phyloP scores from a whole-genome alignment of 1,140 invertebrate genomes.

The Chionoecetes opilio region DNA sequence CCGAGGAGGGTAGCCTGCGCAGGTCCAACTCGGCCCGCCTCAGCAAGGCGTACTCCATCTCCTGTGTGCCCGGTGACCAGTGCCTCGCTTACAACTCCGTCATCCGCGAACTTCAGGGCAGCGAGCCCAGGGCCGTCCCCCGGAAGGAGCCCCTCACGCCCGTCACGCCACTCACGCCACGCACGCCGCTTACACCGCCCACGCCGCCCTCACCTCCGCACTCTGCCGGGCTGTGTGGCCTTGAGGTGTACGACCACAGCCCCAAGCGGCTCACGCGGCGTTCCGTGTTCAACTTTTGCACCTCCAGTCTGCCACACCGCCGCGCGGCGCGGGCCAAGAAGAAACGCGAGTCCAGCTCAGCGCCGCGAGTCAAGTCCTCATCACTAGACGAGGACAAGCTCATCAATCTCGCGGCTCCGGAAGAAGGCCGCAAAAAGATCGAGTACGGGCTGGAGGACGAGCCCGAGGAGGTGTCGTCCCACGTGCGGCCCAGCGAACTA shows the following conservation, averaged over 20 bases:
- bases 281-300: slow-evolving; percentile 66
- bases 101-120: slow-evolving; percentile 65
- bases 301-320: slow-evolving; percentile 73
- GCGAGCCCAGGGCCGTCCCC: not conserved
- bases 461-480: slow-evolving; percentile 67
- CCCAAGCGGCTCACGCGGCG: slow-evolving; percentile 49
- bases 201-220: slow-evolving; percentile 13
- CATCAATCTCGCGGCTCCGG: slow-evolving; percentile 63
- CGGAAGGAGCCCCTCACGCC: not conserved
- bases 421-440: slow-evolving; percentile 64
- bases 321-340: slow-evolving; percentile 57
- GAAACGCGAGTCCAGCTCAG: slow-evolving; percentile 43
- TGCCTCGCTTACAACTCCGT: slow-evolving; percentile 64
- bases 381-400: slow-evolving; percentile 77
- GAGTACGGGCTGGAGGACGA: slow-evolving; percentile 77
- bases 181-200: not conserved
- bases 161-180: no score
- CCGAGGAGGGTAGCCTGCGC: not conserved
- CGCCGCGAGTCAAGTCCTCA: slow-evolving; percentile 67
- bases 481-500: slow-evolving; percentile 69
- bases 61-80: slow-evolving; percentile 70
- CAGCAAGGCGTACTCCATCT: slow-evolving; percentile 68
- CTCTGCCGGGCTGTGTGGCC: slow-evolving; percentile 49
- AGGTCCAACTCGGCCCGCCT: not conserved
- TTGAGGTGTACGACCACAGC: slow-evolving; percentile 71